These are phyloP conservation scores for Rhorus exstirpatorius DNA, from an alignment of 2,888 invertebrate species.

Conservation along the genomic window DNA sequence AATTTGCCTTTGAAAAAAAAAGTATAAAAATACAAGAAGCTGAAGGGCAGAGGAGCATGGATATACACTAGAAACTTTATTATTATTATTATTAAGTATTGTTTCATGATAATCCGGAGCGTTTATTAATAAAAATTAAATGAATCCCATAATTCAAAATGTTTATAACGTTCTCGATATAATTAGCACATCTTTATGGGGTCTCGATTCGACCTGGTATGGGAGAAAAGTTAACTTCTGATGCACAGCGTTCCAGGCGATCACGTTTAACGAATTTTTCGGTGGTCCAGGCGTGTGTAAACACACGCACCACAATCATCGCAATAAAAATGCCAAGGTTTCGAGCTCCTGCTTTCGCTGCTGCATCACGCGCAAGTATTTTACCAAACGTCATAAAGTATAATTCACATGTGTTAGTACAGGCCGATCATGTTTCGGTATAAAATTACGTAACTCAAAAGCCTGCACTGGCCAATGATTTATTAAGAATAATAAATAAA, in stretches of 20 bases:
- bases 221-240: no score
- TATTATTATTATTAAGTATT: no score
- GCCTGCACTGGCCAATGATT: conserved; percentile 37
- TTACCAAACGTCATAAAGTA: not conserved
- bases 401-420: conserved; percentile 42
- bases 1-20: no score
- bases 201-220: no score
- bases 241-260: no score
- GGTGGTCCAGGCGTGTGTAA: not conserved
- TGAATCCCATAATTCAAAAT: not conserved
- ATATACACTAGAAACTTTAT: no score
- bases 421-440: conserved; percentile 73
- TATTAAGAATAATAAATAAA: conserved; percentile 29
- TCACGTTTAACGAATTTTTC: conserved; percentile 29
- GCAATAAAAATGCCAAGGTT: conserved; percentile 74
- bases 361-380: conserved; percentile 44
- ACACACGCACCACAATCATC: conserved; percentile 63
- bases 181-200: no score
- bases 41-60: no score
- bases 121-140: conserved; percentile 13
- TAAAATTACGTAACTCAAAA: conserved; percentile 72
- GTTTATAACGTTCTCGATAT: conserved; percentile 17
- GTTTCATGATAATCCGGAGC: no score
- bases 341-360: conserved; percentile 59
- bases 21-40: no score